phyloP scores from a whole-genome alignment of 2,113 vertebrate genomes.

The Nesoenas mayeri region DNA sequence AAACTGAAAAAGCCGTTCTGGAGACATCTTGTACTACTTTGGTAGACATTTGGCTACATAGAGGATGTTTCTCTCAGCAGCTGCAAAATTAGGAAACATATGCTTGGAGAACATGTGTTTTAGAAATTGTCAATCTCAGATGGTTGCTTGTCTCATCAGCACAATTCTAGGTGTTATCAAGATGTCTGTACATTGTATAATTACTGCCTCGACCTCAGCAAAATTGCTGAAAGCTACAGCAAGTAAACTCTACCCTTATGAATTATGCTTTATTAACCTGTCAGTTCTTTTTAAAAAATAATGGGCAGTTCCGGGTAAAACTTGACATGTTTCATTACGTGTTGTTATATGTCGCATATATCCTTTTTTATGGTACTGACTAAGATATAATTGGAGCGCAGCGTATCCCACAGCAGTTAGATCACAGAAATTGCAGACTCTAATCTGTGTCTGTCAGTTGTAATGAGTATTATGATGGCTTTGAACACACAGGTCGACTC shows the following conservation, averaged over 20 bases:
- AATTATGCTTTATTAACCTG: slow-evolving; percentile 54
- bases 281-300: slow-evolving; percentile 49
- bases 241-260: slow-evolving; percentile 40
- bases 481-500: not conserved
- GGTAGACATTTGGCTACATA: not conserved
- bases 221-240: slow-evolving; percentile 27
- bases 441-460: slow-evolving; percentile 21
- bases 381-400: slow-evolving; percentile 12
- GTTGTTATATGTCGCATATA: not conserved
- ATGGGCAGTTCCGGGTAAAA: slow-evolving; percentile 40
- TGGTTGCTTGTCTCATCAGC: slow-evolving; percentile 14
- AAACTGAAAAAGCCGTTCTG: not conserved
- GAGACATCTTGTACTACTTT: not conserved
- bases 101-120: not conserved
- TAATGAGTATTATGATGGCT: not conserved
- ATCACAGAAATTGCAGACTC: slow-evolving; percentile 16
- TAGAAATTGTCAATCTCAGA: not conserved
- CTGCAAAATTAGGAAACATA: not conserved
- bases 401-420: not conserved
- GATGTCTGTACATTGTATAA: slow-evolving; percentile 22
- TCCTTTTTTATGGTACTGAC: slow-evolving; percentile 14
- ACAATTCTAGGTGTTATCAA: not conserved
- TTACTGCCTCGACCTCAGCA: slow-evolving; percentile 24
- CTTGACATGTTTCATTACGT: slow-evolving; percentile 45
- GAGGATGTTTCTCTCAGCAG: not conserved